phyloP scores from a whole-genome alignment of 2,113 vertebrate species.

The Muntiacus reevesi region DNA sequence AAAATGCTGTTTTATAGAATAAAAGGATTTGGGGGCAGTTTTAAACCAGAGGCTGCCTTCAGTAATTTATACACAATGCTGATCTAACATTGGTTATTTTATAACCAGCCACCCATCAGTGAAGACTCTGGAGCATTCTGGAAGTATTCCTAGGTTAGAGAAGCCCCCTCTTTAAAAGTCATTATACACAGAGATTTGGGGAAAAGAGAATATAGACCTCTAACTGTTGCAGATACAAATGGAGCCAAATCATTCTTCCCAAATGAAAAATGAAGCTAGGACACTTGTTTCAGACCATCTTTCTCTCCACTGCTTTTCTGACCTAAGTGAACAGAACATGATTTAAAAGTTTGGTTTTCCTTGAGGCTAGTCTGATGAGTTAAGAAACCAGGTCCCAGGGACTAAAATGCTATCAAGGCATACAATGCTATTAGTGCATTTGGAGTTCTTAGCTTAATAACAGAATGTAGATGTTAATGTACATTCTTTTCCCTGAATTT shows the following conservation, averaged over 20 bases:
- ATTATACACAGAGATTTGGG: background rate
- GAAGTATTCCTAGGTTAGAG: background rate
- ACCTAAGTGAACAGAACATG: background rate
- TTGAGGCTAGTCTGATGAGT: background rate
- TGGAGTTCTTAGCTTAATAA: constrained; percentile 17
- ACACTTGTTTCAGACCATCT: background rate
- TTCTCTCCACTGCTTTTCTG: constrained; percentile 1
- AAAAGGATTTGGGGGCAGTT: background rate
- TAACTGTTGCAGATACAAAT: background rate
- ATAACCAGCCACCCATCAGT: background rate
- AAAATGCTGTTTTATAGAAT: background rate
- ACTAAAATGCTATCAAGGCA: background rate
- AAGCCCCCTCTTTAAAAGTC: background rate
- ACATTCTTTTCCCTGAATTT: constrained; percentile 29
- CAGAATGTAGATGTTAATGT: background rate
- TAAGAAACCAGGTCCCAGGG: background rate
- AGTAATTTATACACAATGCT: background rate
- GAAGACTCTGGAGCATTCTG: background rate
- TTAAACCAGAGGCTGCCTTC: background rate
- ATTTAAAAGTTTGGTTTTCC: constrained; percentile 29
- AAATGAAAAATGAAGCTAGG: background rate
- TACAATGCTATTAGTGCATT: background rate
- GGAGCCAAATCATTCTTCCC: background rate
- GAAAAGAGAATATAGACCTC: background rate
- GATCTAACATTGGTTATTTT: background rate